Conservation (phyloP, 2,797 vertebrate genomes). For the Cyprinella venusta region DNA sequence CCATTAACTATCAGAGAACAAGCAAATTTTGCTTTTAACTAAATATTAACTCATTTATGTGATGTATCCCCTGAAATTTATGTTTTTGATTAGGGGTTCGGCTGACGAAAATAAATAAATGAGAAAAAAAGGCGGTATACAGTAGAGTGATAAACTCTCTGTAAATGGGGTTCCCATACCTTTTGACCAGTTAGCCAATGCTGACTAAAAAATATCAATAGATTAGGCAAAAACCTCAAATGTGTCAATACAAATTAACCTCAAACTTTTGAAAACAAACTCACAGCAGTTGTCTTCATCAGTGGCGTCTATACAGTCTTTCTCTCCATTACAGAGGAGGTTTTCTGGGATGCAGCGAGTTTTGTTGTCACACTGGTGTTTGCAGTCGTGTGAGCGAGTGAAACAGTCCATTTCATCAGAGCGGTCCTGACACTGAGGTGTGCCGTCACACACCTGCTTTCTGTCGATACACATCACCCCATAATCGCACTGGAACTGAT, state of each 20-base stretch:
- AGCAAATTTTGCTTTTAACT: too few species aligned
- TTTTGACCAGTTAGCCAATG: too few species aligned
- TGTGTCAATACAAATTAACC: background rate
- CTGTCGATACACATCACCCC: conserved; percentile 64
- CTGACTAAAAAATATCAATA: background rate
- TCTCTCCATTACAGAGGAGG: conserved; percentile 63
- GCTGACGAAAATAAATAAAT: too few species aligned
- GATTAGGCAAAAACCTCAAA: background rate
- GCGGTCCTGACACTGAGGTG: conserved; percentile 59
- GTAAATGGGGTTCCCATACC: too few species aligned
- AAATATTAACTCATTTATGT: too few species aligned
- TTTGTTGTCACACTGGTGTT: conserved; percentile 71
- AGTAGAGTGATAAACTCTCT: too few species aligned
- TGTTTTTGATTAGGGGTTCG: too few species aligned
- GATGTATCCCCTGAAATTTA: too few species aligned
- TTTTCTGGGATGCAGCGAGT: conserved; percentile 65
- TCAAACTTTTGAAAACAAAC: conserved; percentile 38
- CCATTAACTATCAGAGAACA: too few species aligned
- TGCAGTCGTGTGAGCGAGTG: conserved; percentile 69
- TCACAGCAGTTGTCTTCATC: conserved; percentile 80
- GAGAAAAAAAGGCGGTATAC: too few species aligned
- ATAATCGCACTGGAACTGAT: conserved; percentile 71
- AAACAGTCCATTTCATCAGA: conserved; percentile 75
- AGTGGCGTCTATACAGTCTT: conserved; percentile 71
- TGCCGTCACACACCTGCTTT: conserved; percentile 70